Percentiles rank a stretch among this genome's conserved stretches.
These are phyloP conservation scores for Falcaria lacertinaria DNA, from an alignment of 2,888 invertebrate species.

Conservation along the genomic window DNA sequence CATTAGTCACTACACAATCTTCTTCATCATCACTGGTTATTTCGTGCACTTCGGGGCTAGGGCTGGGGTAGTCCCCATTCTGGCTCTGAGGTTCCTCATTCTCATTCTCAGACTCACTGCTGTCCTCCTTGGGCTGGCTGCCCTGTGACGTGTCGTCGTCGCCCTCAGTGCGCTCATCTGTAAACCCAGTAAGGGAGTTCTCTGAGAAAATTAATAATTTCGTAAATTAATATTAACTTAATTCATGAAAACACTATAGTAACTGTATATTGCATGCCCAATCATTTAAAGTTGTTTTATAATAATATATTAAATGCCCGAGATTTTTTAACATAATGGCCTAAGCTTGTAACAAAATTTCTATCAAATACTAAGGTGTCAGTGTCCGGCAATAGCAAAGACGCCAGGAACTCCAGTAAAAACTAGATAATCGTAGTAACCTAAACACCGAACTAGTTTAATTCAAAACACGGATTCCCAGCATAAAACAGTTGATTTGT, in stretches of 20 bases:
- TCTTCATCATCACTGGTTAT: conserved; percentile 80
- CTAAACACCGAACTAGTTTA: conserved; percentile 38
- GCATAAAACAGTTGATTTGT: conserved; percentile 21
- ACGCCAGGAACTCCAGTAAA: conserved; percentile 53
- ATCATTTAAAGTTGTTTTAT: not conserved
- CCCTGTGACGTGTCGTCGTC: conserved; percentile 75
- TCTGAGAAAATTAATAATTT: conserved; percentile 8
- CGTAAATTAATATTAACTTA: not conserved
- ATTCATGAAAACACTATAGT: not conserved
- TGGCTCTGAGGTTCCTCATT: conserved; percentile 59
- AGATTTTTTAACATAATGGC: conserved; percentile 5
- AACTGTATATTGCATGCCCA: not conserved
- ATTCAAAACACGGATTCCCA: conserved; percentile 27
- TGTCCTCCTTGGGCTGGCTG: conserved; percentile 69
- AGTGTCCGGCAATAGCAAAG: conserved; percentile 47
- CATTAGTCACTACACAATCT: conserved; percentile 75
- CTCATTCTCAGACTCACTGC: conserved; percentile 65
- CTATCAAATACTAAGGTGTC: conserved; percentile 18
- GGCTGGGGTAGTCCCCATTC: conserved; percentile 58
- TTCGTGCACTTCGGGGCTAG: conserved; percentile 73
- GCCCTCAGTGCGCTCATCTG: conserved; percentile 74
- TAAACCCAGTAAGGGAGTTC: conserved; percentile 10
- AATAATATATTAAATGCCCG: not conserved
- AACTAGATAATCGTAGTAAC: conserved; percentile 58
- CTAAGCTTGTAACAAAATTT: conserved; percentile 24